Evolutionary conservation across 2,113 vertebrate genomes (phyloP).

Genomic region (Malurus alboscapulatus): DNA sequence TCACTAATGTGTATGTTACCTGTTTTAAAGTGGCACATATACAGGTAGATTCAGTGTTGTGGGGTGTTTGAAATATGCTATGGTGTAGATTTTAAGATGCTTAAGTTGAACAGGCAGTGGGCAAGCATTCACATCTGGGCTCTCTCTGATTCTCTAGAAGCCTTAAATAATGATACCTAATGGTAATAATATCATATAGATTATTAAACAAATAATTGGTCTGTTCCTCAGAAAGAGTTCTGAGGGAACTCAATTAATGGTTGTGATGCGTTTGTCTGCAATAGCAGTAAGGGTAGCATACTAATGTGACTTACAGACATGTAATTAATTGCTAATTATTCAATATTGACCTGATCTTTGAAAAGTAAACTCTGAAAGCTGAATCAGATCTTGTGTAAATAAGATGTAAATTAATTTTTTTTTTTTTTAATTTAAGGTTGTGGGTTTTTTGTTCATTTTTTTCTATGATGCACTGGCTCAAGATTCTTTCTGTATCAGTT

Average conservation of each 20-base stretch:
- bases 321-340: constrained; percentile 5
- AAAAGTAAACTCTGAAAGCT: not conserved
- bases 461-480: not conserved
- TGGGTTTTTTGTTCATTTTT: not conserved
- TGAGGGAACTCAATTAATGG: not conserved
- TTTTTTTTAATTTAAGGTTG: not conserved
- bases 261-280: not conserved
- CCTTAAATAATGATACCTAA: not conserved
- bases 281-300: not conserved
- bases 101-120: not conserved
- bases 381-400: not conserved
- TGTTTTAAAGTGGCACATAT: not conserved
- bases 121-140: not conserved
- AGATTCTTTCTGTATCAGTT: not conserved
- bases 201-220: not conserved
- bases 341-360: not conserved
- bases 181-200: not conserved
- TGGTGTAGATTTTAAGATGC: not conserved
- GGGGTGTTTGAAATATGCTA: not conserved
- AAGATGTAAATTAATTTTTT: not conserved
- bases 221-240: not conserved
- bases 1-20: not conserved
- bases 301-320: not conserved
- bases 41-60: not conserved
- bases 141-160: not conserved